Conservation (phyloP, 64 coral and sea anemone genomes). For the Pachyseris speciosa region DNA sequence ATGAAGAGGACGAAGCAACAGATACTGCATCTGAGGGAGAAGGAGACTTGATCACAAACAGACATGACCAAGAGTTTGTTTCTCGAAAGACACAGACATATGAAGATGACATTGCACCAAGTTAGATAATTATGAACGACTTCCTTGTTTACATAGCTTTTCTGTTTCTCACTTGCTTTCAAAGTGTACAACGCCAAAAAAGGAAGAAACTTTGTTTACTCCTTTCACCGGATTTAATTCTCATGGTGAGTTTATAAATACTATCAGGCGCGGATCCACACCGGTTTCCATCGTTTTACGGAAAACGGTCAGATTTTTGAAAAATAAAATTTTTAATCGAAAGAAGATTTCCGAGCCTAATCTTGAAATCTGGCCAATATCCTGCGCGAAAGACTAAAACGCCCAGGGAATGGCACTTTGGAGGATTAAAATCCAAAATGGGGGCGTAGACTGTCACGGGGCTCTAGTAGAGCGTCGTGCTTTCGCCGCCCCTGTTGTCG, state of each 20-base stretch:
- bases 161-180: constrained; percentile 61
- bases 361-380: too few relatives aligned
- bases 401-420: too few relatives aligned
- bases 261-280: too few relatives aligned
- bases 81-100: constrained; percentile 65
- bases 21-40: constrained; percentile 70
- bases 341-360: too few relatives aligned
- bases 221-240: constrained; percentile 63
- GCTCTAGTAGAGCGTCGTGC: too few relatives aligned
- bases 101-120: constrained; percentile 53
- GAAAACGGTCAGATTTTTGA: too few relatives aligned
- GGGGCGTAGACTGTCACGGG: too few relatives aligned
- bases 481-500: too few relatives aligned
- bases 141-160: constrained; percentile 45
- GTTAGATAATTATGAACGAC: background rate
- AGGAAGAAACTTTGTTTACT: constrained; percentile 52
- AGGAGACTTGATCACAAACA: background rate
- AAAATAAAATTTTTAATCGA: too few relatives aligned
- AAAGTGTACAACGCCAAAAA: constrained; percentile 53
- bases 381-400: too few relatives aligned
- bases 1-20: constrained; percentile 25
- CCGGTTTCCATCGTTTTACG: too few relatives aligned
- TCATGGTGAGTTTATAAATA: constrained; percentile 27
- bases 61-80: background rate
- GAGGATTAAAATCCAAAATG: too few relatives aligned